These are phyloP conservation scores for Megaustenia siamemsis DNA, from an alignment of 2,888 invertebrate genomes.

Conservation along the genomic window DNA sequence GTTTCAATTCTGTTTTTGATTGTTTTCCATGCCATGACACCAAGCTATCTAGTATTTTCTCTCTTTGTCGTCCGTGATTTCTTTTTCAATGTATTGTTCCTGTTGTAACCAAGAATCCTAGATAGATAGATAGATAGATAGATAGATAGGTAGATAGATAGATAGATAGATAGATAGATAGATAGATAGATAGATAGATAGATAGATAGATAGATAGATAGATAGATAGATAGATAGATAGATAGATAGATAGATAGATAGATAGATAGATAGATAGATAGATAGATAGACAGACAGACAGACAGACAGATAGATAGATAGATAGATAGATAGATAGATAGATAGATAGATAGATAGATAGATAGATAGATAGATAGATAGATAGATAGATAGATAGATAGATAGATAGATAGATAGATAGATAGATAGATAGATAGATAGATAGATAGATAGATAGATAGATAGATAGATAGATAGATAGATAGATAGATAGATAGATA, in stretches of 20 bases:
- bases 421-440: not conserved
- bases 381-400: no score
- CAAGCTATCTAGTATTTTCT: no score
- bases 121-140: not conserved
- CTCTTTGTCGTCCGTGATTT: no score
- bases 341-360: not conserved
- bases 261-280: no score
- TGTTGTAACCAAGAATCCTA: not conserved
- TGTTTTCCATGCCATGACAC: no score
- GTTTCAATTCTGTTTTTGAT: no score
- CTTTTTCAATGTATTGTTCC: not conserved
- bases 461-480: not conserved
- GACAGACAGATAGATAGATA: no score
- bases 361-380: not conserved
- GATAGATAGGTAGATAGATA: no score
- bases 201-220: not conserved
- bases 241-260: no score
- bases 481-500: not conserved
- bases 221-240: not conserved
- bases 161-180: no score
- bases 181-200: not conserved
- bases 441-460: not conserved
- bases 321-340: not conserved
- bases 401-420: not conserved
- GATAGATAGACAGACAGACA: no score